Evolutionary conservation across 2,113 vertebrate genomes (phyloP).

Genomic region (rabbit (Oryctolagus cuniculus)): DNA sequence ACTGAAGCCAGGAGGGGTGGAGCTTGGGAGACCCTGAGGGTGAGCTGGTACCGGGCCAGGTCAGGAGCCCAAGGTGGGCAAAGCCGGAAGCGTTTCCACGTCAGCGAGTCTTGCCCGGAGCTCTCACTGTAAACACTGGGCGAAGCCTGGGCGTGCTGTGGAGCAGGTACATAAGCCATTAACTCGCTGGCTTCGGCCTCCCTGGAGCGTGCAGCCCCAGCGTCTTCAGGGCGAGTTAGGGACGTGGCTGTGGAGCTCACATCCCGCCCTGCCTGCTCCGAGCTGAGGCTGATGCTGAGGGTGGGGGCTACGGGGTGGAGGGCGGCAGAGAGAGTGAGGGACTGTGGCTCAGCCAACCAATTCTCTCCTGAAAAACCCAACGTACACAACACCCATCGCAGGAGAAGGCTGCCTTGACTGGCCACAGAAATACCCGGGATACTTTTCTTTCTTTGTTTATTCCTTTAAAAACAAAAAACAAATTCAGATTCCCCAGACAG

Average conservation of each 20-base stretch:
- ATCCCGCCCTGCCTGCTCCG: neutral
- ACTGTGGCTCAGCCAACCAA: neutral
- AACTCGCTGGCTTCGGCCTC: constrained; percentile 28
- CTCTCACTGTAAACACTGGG: constrained; percentile 41
- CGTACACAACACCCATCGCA: neutral
- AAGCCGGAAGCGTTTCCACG: constrained; percentile 18
- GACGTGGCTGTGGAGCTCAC: neutral
- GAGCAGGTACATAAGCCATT: constrained; percentile 71
- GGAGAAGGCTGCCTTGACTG: neutral
- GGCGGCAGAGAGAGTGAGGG: neutral
- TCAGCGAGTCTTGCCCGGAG: constrained; percentile 54
- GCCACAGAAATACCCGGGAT: neutral
- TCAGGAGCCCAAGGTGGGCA: neutral
- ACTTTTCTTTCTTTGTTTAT: neutral
- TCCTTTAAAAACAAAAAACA: neutral
- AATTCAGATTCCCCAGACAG: neutral
- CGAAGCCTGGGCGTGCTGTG: constrained; percentile 40
- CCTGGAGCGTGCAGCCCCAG: neutral
- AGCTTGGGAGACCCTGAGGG: neutral
- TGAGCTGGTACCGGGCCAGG: neutral
- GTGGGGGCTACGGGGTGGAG: rapidly evolving
- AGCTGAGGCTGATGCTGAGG: neutral
- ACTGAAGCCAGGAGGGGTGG: neutral
- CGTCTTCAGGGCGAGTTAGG: neutral
- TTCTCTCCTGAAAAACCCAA: neutral